Conservation (phyloP, 1,140 invertebrate species). For the Drosophila subpulchrella region DNA sequence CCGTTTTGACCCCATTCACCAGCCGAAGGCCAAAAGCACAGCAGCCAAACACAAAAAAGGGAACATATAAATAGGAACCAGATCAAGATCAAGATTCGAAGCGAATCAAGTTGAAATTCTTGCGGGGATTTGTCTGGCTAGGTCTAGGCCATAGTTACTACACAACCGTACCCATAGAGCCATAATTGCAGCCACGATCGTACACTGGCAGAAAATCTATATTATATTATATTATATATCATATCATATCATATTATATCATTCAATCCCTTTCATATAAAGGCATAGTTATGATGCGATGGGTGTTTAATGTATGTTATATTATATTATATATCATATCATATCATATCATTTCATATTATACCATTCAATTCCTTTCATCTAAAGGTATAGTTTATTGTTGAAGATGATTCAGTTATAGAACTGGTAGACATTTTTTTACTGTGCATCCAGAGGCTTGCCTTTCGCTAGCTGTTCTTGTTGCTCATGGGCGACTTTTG, state of each 20-base stretch:
- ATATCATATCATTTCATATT: too few relatives aligned
- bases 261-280: too few relatives aligned
- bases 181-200: constrained; percentile 15
- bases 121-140: constrained; percentile 41
- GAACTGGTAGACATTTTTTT: background rate
- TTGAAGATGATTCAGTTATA: too few relatives aligned
- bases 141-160: constrained; percentile 48
- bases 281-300: too few relatives aligned
- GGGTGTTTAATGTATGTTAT: too few relatives aligned
- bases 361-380: too few relatives aligned
- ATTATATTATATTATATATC: background rate
- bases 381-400: too few relatives aligned
- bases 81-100: constrained; percentile 54
- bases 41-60: constrained; percentile 1
- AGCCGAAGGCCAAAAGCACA: constrained; percentile 7
- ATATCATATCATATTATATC: too few relatives aligned
- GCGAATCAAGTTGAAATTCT: constrained; percentile 36
- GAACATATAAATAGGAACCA: constrained; percentile 33
- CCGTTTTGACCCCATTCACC: constrained; percentile 18
- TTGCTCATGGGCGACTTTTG: constrained; percentile 20
- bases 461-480: constrained; percentile 7
- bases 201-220: background rate
- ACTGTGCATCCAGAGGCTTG: constrained; percentile 3
- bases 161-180: constrained; percentile 8
- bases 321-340: too few relatives aligned